Evolutionary conservation across 2,888 invertebrate genomes (phyloP).

Genomic region (Hecatera dysodea): DNA sequence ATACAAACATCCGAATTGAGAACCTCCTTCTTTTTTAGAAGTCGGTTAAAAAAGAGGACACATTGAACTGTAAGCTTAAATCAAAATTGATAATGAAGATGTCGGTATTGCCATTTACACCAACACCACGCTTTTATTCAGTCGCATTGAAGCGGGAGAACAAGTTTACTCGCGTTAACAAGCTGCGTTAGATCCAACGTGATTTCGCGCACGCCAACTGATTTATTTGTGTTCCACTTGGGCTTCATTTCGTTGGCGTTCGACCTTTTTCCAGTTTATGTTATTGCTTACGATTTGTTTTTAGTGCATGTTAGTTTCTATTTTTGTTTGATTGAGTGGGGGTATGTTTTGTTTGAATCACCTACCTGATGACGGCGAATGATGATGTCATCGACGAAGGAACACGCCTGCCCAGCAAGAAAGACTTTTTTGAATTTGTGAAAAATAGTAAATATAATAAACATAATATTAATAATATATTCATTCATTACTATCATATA

Average conservation of each 20-base stretch:
- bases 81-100: not conserved
- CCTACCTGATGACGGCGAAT: not conserved
- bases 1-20: too few species aligned
- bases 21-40: too few species aligned
- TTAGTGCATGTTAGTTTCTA: slow-evolving; percentile 28
- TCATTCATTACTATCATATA: too few species aligned
- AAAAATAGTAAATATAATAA: too few species aligned
- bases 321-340: slow-evolving; percentile 31
- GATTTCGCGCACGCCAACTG: slow-evolving; percentile 82
- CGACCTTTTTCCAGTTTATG: slow-evolving; percentile 62
- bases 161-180: slow-evolving; percentile 84
- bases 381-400: not conserved
- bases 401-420: not conserved
- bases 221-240: slow-evolving; percentile 81
- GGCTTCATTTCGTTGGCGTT: slow-evolving; percentile 70
- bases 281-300: slow-evolving; percentile 65
- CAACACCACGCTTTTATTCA: slow-evolving; percentile 50
- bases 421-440: too few species aligned
- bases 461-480: too few species aligned
- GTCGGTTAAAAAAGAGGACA: too few species aligned
- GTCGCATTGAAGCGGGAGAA: slow-evolving; percentile 66
- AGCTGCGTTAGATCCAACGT: slow-evolving; percentile 84
- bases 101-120: slow-evolving; percentile 10
- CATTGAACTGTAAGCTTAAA: not conserved
- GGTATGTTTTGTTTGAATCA: slow-evolving; percentile 9